Base-by-base conservation (phyloP, 2,113 vertebrate species). In the Thalassarche chlororhynchos region DNA sequence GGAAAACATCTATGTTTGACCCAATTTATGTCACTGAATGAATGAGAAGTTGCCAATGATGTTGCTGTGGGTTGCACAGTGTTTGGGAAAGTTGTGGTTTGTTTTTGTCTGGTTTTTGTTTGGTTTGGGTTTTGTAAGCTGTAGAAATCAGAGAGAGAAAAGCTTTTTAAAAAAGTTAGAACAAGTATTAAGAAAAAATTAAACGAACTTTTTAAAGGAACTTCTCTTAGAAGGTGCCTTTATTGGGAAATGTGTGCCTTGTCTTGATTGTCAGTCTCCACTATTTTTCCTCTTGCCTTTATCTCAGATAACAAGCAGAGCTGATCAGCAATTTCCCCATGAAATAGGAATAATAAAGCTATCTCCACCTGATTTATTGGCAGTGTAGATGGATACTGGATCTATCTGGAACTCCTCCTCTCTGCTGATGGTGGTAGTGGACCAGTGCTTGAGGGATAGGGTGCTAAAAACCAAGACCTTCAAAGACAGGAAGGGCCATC, bases 271-370 rank as follows among this genome's bases (percentile, higher is more conserved):
- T 54, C 74, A 69, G 58, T 51, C 57, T 90, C 44, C 61, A 14
- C 13, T 32, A 42, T 77, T 87, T 91, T 90, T 79, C 36, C 47
- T 80, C 23, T 87, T 76, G 66, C 51, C 32, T 94, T 83, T 92
- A 83, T 82, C 49, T 83, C 2, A 1, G 75, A 51, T 77, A 93
- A 90, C 46, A 93, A 93, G 84, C 54, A 90, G 74, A 88, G 79
- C 71, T 90, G 87, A 87, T 93, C 87, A 91, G 84, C 66, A 90
- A 57, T 84, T 89, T 95, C 80, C 52, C 49, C 65, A 82, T 60
- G 83, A 90, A 95, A 93, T 46, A 93, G 40, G n/a, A 95, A 90
- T 84, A 93, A 94, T 80, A 94, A 94, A 94, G 28, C 75, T 44
- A 85, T 80, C 71, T 85, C 38, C 20, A 60, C 28, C n/a, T 71